Evolutionary conservation across 2,797 vertebrate species (phyloP).

Genomic region (Tinamus major): DNA sequence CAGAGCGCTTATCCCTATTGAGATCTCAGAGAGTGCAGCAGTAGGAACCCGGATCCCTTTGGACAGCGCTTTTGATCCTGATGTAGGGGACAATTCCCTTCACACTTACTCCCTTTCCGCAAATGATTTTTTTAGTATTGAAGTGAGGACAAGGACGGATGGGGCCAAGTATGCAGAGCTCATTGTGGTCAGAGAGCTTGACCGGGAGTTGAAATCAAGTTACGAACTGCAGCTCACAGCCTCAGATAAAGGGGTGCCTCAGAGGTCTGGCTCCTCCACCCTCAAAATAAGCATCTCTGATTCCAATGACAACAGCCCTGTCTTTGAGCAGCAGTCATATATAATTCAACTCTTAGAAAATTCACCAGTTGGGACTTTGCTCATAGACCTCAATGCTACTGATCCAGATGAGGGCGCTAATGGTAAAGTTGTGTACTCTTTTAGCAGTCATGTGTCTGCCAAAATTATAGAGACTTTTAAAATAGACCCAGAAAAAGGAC

Average conservation of each 20-base stretch:
- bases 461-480: constrained; percentile 93
- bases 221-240: constrained; percentile 94
- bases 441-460: constrained; percentile 93
- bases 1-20: constrained; percentile 91
- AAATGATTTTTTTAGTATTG: constrained; percentile 93
- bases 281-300: constrained; percentile 95
- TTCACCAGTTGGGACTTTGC: constrained; percentile 88
- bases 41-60: constrained; percentile 93
- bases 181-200: constrained; percentile 91
- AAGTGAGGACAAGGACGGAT: constrained; percentile 91
- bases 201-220: constrained; percentile 89
- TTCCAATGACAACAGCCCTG: constrained; percentile 97
- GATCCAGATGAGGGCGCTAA: constrained; percentile 97
- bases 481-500: constrained; percentile 91
- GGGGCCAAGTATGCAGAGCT: constrained; percentile 96
- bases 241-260: constrained; percentile 91
- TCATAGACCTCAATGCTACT: constrained; percentile 95
- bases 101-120: constrained; percentile 90
- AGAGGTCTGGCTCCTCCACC: constrained; percentile 90
- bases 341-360: constrained; percentile 89
- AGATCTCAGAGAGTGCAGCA: constrained; percentile 95
- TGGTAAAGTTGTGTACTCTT: constrained; percentile 94
- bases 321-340: constrained; percentile 90
- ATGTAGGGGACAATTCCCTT: constrained; percentile 94
- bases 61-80: constrained; percentile 93